Base-by-base conservation (phyloP, 2,888 invertebrate genomes). In the Drosophila prostipennis region DNA sequence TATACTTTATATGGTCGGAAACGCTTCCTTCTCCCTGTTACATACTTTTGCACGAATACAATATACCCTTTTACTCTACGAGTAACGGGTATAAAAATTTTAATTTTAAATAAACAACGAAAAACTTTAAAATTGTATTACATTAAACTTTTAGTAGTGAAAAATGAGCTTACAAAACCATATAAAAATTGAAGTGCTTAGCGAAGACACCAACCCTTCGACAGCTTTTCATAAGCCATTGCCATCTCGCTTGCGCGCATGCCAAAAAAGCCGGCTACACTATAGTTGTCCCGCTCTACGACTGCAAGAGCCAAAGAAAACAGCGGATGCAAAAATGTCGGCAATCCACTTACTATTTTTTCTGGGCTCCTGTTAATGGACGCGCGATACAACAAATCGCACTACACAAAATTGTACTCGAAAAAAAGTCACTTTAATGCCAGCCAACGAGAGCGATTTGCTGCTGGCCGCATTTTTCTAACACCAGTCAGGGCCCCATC, bases 381-480 rank as follows among this genome's bases (percentile, higher is more conserved):
- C 91, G 91, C 91, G 91, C 91, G 91, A 88, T 86, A 89, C 74
- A 85, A 84, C 85, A 87, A 80, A 80, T 80, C 87, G 85, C 82
- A 84, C 87, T 81, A 74, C 74, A 87, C 83, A 87, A 85, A 58
- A 74, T 77, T 74, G 71, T 49, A 68, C 45, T 68, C 45, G 56
- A 63, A 65, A 80, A 80, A 65, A 61, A 67, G 46, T 48, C 29
- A 52, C 57, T 48, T 46, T 34, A 57, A 40, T 11, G 52, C 14
- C 57, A 74, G 52, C 52, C 65, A 43, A 49, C 46, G 54, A 51
- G 45, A 42, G 11, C 26, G 32, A 29, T 58, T 45, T 57, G 63
- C 42, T 56, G 53, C 51, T 37, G 68, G 84, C 87, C 79, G 73
- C 79, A 71, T 63, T 69, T 71, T 78, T 80, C 80, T 69, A 69